Evolutionary conservation across 2,888 invertebrate genomes (phyloP).

Genomic region (Leptinotarsa haldemani): DNA sequence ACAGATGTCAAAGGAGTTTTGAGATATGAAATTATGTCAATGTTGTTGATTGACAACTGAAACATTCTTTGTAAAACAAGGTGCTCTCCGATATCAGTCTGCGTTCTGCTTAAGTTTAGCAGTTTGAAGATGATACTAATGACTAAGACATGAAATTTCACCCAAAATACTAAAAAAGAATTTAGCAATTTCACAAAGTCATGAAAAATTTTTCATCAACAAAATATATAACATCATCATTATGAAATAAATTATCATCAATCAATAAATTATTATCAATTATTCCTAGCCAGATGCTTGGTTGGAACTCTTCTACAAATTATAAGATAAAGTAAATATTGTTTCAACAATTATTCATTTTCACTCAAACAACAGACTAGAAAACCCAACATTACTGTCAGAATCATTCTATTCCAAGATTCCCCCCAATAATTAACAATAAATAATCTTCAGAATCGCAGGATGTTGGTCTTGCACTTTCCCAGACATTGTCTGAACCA

Average conservation of each 20-base stretch:
- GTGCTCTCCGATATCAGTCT: no score
- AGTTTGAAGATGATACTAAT: no score
- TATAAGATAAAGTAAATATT: background rate
- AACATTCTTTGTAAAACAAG: no score
- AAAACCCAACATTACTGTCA: background rate
- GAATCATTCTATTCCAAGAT: background rate
- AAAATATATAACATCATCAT: background rate
- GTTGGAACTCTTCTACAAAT: background rate
- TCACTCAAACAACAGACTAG: background rate
- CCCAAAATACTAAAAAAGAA: no score
- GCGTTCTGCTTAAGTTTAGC: no score
- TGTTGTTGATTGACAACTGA: no score
- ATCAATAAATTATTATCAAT: background rate
- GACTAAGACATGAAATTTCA: no score
- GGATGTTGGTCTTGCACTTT: conserved; percentile 8
- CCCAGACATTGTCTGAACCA: conserved; percentile 9
- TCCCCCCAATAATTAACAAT: background rate
- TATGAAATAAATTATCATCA: no score
- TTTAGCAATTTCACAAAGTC: no score
- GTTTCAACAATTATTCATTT: background rate
- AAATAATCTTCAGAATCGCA: conserved; percentile 7
- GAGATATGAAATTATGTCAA: no score
- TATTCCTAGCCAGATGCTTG: background rate
- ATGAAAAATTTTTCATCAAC: background rate
- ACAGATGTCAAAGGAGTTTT: no score